Conservation (phyloP, 1,140 invertebrate species). For the Ephestia elutella region DNA sequence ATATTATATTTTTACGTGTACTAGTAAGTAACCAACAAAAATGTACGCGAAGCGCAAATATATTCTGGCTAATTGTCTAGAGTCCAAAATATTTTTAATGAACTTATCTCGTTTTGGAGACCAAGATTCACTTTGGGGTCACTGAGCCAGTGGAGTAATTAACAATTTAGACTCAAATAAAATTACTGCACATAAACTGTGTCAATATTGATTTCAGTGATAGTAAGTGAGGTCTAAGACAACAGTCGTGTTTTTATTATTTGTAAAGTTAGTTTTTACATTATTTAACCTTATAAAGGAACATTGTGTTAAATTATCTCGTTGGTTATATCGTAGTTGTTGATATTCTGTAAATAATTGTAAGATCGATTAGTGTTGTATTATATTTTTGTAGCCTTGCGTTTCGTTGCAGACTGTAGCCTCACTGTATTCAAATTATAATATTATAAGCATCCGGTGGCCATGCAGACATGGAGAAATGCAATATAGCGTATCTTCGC, state of each 20-base stretch:
- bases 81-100: too few relatives aligned
- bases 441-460: neutral
- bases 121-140: too few relatives aligned
- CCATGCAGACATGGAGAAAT: neutral
- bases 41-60: neutral
- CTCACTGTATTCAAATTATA: neutral
- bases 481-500: neutral
- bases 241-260: too few relatives aligned
- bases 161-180: too few relatives aligned
- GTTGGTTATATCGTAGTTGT: neutral
- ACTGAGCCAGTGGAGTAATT: too few relatives aligned
- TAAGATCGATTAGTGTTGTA: neutral
- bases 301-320: neutral
- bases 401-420: slow-evolving; percentile 1
- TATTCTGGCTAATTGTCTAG: too few relatives aligned
- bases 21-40: neutral
- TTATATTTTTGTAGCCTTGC: neutral
- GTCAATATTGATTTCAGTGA: too few relatives aligned
- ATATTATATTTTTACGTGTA: neutral
- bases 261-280: neutral
- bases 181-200: too few relatives aligned
- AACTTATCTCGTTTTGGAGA: too few relatives aligned
- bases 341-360: neutral
- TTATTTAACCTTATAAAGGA: neutral
- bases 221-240: too few relatives aligned